A percentile compares a stretch with the other conserved stretches of the same genome.
These are phyloP conservation scores for Fregetta grallaria DNA, from an alignment of 2,113 vertebrate species.

Conservation along the genomic window DNA sequence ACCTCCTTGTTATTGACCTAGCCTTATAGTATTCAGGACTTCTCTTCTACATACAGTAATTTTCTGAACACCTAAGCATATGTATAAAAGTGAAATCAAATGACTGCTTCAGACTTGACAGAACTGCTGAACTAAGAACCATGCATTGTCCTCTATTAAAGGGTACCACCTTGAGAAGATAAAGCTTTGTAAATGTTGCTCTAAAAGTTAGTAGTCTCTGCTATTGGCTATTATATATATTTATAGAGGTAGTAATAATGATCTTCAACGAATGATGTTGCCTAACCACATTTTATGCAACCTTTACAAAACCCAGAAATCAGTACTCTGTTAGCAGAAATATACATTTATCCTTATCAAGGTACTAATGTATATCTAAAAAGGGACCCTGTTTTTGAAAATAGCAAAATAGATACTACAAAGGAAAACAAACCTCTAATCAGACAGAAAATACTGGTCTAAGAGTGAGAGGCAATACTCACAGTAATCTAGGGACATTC, in stretches of 20 bases:
- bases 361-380: not conserved
- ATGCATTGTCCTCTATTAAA: slow-evolving; percentile 72
- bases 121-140: slow-evolving; percentile 96
- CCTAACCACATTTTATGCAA: not conserved
- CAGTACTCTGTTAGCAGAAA: not conserved
- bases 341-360: not conserved
- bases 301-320: not conserved
- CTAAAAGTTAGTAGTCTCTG: slow-evolving; percentile 55
- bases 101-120: slow-evolving; percentile 92
- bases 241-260: slow-evolving; percentile 2
- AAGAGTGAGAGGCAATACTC: not conserved
- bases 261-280: not conserved
- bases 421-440: not conserved
- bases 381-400: not conserved
- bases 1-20: slow-evolving; percentile 71
- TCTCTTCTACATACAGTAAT: slow-evolving; percentile 73
- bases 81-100: slow-evolving; percentile 95
- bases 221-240: slow-evolving; percentile 31
- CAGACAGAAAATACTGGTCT: not conserved
- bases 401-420: not conserved
- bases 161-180: slow-evolving; percentile 78
- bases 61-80: slow-evolving; percentile 95
- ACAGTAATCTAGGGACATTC: not conserved
- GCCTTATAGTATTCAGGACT: slow-evolving; percentile 43
- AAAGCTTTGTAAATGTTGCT: slow-evolving; percentile 57